A percentile compares a stretch with the other conserved stretches of the same genome.
phyloP scores from a whole-genome alignment of 2,888 invertebrate genomes.

The Xestia xanthographa region DNA sequence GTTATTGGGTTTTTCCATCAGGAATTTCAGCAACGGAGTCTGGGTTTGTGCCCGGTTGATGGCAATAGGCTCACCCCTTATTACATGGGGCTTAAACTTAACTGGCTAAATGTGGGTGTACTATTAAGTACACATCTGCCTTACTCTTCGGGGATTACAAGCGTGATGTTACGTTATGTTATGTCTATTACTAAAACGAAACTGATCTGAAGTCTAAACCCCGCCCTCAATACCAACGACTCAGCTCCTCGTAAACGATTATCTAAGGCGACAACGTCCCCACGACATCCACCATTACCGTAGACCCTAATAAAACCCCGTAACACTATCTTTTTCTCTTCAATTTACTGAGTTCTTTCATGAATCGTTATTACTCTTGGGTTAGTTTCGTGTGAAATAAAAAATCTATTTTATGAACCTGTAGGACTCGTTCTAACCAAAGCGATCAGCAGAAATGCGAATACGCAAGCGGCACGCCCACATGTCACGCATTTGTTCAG shows the following conservation, averaged over 20 bases:
- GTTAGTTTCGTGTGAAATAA: constrained; percentile 27
- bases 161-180: too few species aligned
- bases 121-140: too few species aligned
- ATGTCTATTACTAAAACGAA: background rate
- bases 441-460: background rate
- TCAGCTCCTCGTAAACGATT: constrained; percentile 35
- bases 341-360: constrained; percentile 45
- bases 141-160: too few species aligned
- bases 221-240: background rate
- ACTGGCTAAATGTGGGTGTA: too few species aligned
- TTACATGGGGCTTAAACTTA: too few species aligned
- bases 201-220: background rate
- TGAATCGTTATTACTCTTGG: constrained; percentile 37
- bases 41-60: too few species aligned
- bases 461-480: background rate
- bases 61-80: too few species aligned
- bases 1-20: too few species aligned
- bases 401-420: constrained; percentile 27
- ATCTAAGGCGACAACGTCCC: constrained; percentile 12
- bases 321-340: constrained; percentile 35
- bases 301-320: constrained; percentile 48
- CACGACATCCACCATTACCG: constrained; percentile 21
- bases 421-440: background rate
- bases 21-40: too few species aligned
- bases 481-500: background rate